Evolutionary conservation across 2,113 vertebrate genomes (phyloP).

Genomic region (Ahaetulla prasina): DNA sequence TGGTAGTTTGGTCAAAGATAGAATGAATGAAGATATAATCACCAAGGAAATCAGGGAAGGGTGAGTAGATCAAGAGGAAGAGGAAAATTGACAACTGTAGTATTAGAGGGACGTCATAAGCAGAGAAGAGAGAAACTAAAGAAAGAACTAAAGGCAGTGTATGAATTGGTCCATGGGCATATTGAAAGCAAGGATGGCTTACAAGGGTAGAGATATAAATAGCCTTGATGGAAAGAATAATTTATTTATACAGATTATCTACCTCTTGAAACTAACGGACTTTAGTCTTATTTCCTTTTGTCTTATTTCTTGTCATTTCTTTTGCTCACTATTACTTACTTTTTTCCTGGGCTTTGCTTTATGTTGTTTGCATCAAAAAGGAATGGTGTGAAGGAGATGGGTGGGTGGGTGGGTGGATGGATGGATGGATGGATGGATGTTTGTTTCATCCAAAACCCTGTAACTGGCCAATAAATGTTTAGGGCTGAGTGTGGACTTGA

Average conservation of each 20-base stretch:
- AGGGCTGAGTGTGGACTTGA: not conserved
- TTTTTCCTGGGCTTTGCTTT: not conserved
- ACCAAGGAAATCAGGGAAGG: not conserved
- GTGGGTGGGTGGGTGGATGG: not conserved
- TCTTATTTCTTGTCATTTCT: not conserved
- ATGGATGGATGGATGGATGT: not conserved
- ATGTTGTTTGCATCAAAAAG: not conserved
- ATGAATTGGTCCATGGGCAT: not conserved
- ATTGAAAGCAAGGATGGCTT: not conserved
- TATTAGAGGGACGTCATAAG: not conserved
- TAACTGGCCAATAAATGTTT: not conserved
- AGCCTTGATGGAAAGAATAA: not conserved
- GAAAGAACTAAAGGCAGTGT: not conserved
- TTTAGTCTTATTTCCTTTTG: not conserved
- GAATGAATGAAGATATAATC: not conserved
- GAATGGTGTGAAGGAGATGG: not conserved
- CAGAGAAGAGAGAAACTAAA: not conserved
- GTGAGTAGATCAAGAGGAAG: not conserved
- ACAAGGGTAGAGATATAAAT: not conserved
- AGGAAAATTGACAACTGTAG: not conserved
- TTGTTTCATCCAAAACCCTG: not conserved
- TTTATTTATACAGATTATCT: not conserved
- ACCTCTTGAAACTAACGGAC: not conserved
- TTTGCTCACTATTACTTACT: not conserved
- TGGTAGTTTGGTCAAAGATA: not conserved